Base-by-base conservation (phyloP, 2,888 invertebrate species). In the Salpingus planirostris region DNA sequence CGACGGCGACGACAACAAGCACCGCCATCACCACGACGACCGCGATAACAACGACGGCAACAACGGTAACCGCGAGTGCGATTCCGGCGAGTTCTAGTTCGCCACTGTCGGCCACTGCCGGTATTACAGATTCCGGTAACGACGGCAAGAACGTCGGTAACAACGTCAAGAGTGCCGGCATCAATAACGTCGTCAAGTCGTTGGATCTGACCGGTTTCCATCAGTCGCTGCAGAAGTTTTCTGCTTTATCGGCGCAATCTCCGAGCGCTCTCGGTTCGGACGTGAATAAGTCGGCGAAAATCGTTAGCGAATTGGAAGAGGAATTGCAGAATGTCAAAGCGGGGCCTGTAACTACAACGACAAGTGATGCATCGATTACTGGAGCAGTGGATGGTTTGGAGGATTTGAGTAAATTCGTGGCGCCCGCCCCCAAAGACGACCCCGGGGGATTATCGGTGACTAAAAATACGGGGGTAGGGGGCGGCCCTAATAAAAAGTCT, bases 371-470 rank as follows among this genome's bases (percentile, higher is more conserved):
- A 5, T 14, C 31, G 0, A 27, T 27, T 7, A 13, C 31, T 8
- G 31, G 27, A 15, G 26, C 31, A 15, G 11, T 28, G 13, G 67
- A 68, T 44, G 66, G 65, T 31, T 53, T 68, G 4, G 67, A 69
- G 44, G 43, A 68, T 21, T 63, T 66, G 15, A 63, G 66, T 2
- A 70, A 69, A 42, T 66, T 67, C 22, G 54, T 64, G 0, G 64
- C 64, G 24, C 59, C 64, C 1, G 56, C 63, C 2, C 52, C 67
- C 8, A 59, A 56, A 28, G 62, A 62, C 37, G n/a, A n/a, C n/a
- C n/a, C n/a, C n/a, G n/a, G n/a, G n/a, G n/a, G n/a, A n/a, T n/a
- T n/a, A n/a, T n/a, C n/a, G n/a, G n/a, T n/a, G n/a, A n/a, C n/a
- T n/a, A n/a, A n/a, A n/a, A n/a, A n/a, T n/a, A n/a, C n/a, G n/a